phyloP scores from a whole-genome alignment of 1,140 invertebrate species.

The Coelopa frigida region DNA sequence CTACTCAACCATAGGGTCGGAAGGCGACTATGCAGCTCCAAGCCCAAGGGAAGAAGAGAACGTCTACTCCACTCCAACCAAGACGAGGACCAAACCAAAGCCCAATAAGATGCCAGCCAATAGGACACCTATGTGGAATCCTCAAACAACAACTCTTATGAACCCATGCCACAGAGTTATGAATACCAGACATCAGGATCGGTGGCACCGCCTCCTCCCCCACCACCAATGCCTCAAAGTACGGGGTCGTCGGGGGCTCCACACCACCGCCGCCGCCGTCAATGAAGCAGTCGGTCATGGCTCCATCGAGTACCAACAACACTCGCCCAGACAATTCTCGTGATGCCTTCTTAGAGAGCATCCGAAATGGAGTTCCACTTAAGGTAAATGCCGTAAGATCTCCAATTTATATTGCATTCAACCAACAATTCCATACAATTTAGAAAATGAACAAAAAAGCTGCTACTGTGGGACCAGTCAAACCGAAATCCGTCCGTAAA shows the following conservation, averaged over 20 bases:
- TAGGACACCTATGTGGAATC: not conserved
- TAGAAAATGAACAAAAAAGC: not conserved
- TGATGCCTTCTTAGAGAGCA: not conserved
- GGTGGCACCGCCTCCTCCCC: slow-evolving; percentile 15
- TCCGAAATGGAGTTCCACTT: not conserved
- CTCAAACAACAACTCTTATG: not conserved
- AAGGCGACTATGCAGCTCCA: not conserved
- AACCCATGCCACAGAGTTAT: too few species aligned
- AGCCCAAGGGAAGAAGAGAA: not conserved
- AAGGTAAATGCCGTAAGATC: not conserved
- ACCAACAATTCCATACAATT: not conserved
- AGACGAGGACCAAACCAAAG: not conserved
- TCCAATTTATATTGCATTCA: not conserved
- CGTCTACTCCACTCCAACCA: not conserved
- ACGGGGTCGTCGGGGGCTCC: not conserved
- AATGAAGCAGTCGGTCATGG: not conserved
- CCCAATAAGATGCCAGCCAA: not conserved
- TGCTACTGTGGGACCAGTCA: not conserved
- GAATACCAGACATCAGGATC: slow-evolving; percentile 9
- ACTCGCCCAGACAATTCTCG: not conserved
- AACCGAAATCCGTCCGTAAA: not conserved
- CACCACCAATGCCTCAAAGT: slow-evolving; percentile 4
- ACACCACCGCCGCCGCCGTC: not conserved
- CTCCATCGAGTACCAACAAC: not conserved
- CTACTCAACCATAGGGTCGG: slow-evolving; percentile 1